Base-by-base conservation (phyloP, 2,113 vertebrate genomes). In the Penelope pileata region DNA sequence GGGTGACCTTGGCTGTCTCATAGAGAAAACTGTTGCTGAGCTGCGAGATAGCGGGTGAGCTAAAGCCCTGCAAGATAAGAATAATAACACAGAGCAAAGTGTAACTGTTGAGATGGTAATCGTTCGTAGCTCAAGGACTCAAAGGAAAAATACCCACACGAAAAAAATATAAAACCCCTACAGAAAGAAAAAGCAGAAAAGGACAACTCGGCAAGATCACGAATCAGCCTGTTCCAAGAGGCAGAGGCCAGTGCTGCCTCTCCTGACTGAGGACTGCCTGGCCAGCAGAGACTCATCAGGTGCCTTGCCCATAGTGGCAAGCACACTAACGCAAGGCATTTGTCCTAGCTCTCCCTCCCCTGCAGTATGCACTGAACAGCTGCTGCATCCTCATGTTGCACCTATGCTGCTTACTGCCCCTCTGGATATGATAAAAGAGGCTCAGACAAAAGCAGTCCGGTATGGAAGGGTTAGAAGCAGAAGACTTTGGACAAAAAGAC, bases 1-100 rank as follows among this genome's bases (percentile, higher is more conserved):
- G 63, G 8, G 64, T 94, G 86, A 95, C 92, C 92, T 96, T 96
- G 92, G 72, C 64, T 88, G 85, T 56, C 85, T 94, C 83, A 82
- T 16, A 69, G 50, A 85, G 75, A 91, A 75, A 91, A 72, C 56
- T 72, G 74, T 42, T 90, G 50, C 83, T 88, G 72, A 93, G 86
- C 89, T 90, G 36, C 40, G 40, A 91, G 45, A 81, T 43, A 88
- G 64, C 19, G 77, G 2, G 8, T 56, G 74, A 93, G 53, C 84
- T 92, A 91, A 89, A 93, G 36, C 59, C 32, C 18, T 67, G 88
- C 54, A 91, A 94, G 92, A 74, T 93, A 94, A 94, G 73, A 81
- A 53, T 14, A 87, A 66, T 34, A 80, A 68, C 54, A 60, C 85
- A 86, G 45, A 85, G n/a, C 0, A 0, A 93, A 90, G 90, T 32